These are phyloP conservation scores for fruit fly (Drosophila melanogaster) DNA, from an alignment of 1,140 invertebrate species.

Conservation along the genomic window Release_6_plus_ISO1_MT NT_033777.3:11594001-11594500, in stretches of 20 bases:
- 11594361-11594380: conserved; percentile 11
- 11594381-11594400: conserved; percentile 9
- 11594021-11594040: conserved; percentile 27
- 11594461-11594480: too few species aligned
- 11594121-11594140: conserved; percentile 49
- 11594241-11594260: conserved; percentile 27
- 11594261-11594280: conserved; percentile 35
- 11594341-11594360: conserved; percentile 12
- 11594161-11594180: conserved; percentile 55
- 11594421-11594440: background rate
- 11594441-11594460: too few species aligned
- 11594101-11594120: conserved; percentile 42
- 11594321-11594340: background rate
- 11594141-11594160: conserved; percentile 42
- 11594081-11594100: conserved; percentile 59
- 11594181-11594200: conserved; percentile 58
- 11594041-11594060: conserved; percentile 49
- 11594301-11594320: conserved; percentile 19
- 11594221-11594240: background rate
- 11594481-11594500: too few species aligned
- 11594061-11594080: conserved; percentile 62
- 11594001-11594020: background rate
- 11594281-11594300: conserved; percentile 14
- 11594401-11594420: conserved; percentile 1
- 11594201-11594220: conserved; percentile 12